Evolutionary conservation across 2,797 vertebrate genomes (phyloP), one percentile per base, ranked within the genome.

Genomic region (Artibeus jamaicensis): DNA sequence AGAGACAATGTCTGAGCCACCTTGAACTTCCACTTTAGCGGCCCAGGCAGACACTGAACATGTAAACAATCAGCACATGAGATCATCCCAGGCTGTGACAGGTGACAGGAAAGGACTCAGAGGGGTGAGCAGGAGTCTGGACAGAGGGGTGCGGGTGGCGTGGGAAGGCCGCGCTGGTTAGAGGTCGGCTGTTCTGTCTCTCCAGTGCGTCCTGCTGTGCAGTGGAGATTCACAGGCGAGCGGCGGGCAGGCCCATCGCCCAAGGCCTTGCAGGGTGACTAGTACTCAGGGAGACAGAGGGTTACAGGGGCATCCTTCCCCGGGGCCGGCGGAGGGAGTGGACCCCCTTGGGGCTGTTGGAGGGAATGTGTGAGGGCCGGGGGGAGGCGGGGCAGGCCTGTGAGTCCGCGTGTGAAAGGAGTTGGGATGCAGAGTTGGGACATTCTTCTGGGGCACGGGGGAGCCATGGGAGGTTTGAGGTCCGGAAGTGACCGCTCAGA

Each of bases 101-200:
- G 78, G 74, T 37, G 74, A 86, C 2, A 76, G 55, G 74, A 62
- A 83, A 57, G 67, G 62, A 32, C 44, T 21, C 53, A 32, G 71
- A 42, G 65, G 48, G 22, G 57, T 8, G 22, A 74, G 71, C n/a
- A 3, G 57, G 48, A 9, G 22, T 32, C 85, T 19, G 14, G 55
- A 29, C 9, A 3, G 32, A 18, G 24, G 34, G 7, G 18, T 5
- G 15, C 50, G 26, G 26, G 39, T 57, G 6, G 59, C 0, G 3
- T 12, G 18, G 53, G 44, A 14, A 76, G 32, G 71, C 44, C 9
- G 0, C 18, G 24, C 65, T 14, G 32, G 37, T 48, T 1, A 48
- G 44, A 16, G 12, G 68, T 57, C 10, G 0, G 62, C 42, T 2
- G 0, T 44, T 67, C 29, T 0, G 0, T n/a, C n/a, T 70, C 21